Percentiles rank a stretch among this genome's conserved stretches.
phyloP scores from a whole-genome alignment of 1,140 invertebrate genomes.

The Galendromus occidentalis region DNA sequence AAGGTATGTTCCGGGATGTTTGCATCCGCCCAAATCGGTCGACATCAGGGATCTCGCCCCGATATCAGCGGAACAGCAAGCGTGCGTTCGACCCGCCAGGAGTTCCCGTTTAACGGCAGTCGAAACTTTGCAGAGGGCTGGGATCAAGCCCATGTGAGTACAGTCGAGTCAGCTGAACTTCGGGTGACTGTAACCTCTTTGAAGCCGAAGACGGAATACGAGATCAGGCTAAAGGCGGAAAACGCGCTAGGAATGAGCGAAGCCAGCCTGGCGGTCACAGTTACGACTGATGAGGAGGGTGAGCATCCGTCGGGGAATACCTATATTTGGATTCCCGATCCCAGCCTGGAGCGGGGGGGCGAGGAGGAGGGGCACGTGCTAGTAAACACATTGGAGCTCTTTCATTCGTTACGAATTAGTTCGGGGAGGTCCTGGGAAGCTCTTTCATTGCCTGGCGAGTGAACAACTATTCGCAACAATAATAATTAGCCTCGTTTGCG shows the following conservation, averaged over 20 bases:
- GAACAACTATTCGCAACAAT: no score
- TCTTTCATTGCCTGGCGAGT: no score
- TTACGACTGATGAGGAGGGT: conserved; percentile 66
- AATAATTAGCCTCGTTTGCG: no score
- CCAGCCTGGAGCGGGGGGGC: no score
- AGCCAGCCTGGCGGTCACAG: conserved; percentile 60
- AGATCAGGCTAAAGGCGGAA: conserved; percentile 21
- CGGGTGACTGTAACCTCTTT: not conserved
- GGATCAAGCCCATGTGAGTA: not conserved
- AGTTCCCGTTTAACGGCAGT: not conserved
- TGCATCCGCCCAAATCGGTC: not conserved
- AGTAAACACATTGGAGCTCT: no score
- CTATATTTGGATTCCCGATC: no score
- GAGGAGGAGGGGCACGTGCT: no score
- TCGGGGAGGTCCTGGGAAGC: no score
- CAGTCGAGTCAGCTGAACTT: not conserved
- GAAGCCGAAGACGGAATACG: not conserved
- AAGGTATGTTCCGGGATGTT: conserved; percentile 39
- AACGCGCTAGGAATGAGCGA: conserved; percentile 44
- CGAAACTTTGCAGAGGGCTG: not conserved
- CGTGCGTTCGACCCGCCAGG: not conserved
- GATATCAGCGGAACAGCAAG: no score
- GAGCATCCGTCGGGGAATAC: conserved; percentile 15
- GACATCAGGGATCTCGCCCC: no score
- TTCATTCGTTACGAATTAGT: no score